Percentiles rank a stretch among this genome's conserved stretches.
These are phyloP conservation scores for Gymnoscopelus microlampas DNA, from an alignment of 2,797 vertebrate genomes.

Conservation along the genomic window DNA sequence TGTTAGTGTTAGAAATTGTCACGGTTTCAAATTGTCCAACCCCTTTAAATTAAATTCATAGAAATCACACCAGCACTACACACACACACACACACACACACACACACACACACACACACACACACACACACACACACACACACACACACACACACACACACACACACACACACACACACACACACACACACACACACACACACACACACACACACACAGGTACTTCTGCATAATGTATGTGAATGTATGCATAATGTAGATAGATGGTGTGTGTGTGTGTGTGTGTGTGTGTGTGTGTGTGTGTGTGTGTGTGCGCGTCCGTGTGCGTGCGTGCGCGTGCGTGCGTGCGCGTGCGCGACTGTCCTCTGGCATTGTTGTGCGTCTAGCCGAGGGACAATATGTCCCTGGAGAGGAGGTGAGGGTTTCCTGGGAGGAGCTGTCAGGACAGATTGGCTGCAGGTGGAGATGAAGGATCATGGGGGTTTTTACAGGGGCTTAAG, in stretches of 20 bases:
- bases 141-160: slow-evolving; percentile 12
- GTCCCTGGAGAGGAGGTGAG: slow-evolving; percentile 11
- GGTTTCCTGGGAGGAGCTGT: slow-evolving; percentile 24
- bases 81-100: background rate
- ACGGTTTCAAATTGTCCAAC: no score
- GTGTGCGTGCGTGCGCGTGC: background rate
- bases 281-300: slow-evolving; percentile 30
- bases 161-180: slow-evolving; percentile 3
- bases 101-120: slow-evolving; percentile 6
- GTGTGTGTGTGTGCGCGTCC: background rate
- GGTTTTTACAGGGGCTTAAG: slow-evolving; percentile 40
- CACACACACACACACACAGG: background rate
- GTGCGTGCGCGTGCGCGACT: background rate
- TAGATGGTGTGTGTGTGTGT: background rate
- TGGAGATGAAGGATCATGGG: slow-evolving; percentile 36
- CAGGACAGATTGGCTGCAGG: slow-evolving; percentile 35
- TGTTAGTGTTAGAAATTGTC: no score
- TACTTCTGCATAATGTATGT: no score
- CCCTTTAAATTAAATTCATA: no score
- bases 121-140: slow-evolving; percentile 20
- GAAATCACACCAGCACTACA: background rate
- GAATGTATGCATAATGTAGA: no score
- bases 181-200: slow-evolving; percentile 5
- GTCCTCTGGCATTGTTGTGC: slow-evolving; percentile 24
- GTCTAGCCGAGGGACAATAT: background rate